Evolutionary conservation across 23 tunicate species (phyloP), one percentile per base, ranked within the genome.

Genomic region (Oikopleura vanhoeffeni): DNA sequence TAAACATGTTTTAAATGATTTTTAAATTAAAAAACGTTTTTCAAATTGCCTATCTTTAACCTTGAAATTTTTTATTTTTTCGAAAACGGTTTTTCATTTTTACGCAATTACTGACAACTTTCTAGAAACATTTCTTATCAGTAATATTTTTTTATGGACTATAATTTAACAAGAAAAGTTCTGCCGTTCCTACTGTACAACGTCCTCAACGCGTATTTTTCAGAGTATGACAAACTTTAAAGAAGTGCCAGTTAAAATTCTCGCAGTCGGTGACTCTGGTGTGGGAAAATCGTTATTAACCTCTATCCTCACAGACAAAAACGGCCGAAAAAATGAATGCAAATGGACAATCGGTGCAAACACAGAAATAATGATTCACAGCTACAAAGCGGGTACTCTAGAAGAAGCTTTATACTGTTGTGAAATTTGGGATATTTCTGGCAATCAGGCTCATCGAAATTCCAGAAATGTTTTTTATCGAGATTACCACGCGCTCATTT

Each of bases 261-360:
- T 71, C 3, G 79, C 32, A 24, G 79, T 71, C 4, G 79, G 79
- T 30, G 79, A 71, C 32, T 71, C 79, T 28, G 79, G 79, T 2
- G 79, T 71, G 3, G 79, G 79, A 30, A 71, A 71, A 32, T 13
- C 79, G 38, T 30, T 13, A 13, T 32, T 71, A 38, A 13, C 79
- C 36, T 71, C 79, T 2, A 71, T 71, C 38, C 38, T 71, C 4
- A 71, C 79, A 2, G 79, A 71, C 38, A 30, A 13, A 13, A 13
- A 18, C 79, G 79, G 79, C 2, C 27, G 35, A 32, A 32, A 32
- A 13, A 30, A 18, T 71, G 36, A 71, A 30, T 71, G 79, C 79
- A 71, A 71, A 18, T 71, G 79, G 79, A 71, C 79, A 30, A 71
- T 71, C 32, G 79, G 79, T 28, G 79, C 79, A 3, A 71, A 71